Evolutionary conservation across 2,113 vertebrate species (phyloP).

Genomic region (Salvelinus alpinus): DNA sequence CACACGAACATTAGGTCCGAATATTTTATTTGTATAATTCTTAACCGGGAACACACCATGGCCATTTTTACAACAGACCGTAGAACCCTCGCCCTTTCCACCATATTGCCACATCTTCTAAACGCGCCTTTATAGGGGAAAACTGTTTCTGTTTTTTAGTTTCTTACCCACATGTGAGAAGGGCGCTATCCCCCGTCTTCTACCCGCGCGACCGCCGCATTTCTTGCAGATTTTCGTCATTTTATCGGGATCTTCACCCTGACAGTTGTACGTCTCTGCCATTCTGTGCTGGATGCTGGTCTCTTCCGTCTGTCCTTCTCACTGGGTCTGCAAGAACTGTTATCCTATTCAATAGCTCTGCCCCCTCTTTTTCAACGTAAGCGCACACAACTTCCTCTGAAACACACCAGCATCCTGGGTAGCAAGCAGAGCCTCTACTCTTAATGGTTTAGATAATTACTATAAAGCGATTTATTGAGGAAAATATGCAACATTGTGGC

Average conservation of each 20-base stretch:
- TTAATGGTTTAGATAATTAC: background rate
- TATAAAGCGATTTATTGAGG: background rate
- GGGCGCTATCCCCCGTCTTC: conserved; percentile 48
- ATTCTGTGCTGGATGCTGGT: conserved; percentile 19
- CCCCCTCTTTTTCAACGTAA: conserved; percentile 70
- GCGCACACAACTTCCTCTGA: conserved; percentile 68
- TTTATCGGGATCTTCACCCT: conserved; percentile 31
- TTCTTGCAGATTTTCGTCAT: conserved; percentile 36
- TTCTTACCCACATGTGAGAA: conserved; percentile 69
- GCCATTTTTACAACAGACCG: conserved; percentile 78
- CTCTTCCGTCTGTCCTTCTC: conserved; percentile 59
- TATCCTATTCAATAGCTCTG: conserved; percentile 67
- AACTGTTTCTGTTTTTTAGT: conserved; percentile 25
- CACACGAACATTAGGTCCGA: background rate
- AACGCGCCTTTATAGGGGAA: conserved; percentile 36
- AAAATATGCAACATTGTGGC: no score
- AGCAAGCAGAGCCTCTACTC: conserved; percentile 16
- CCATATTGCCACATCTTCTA: conserved; percentile 72
- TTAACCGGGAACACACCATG: conserved; percentile 68
- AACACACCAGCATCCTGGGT: conserved; percentile 53
- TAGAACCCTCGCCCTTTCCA: conserved; percentile 69
- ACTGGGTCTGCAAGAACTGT: conserved; percentile 60
- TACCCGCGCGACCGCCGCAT: conserved; percentile 6
- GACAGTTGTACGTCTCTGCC: conserved; percentile 12
- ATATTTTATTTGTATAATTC: conserved; percentile 29